These are phyloP conservation scores for Corythornis madagascariensis DNA, from an alignment of 2,113 vertebrate genomes.

Conservation along the genomic window DNA sequence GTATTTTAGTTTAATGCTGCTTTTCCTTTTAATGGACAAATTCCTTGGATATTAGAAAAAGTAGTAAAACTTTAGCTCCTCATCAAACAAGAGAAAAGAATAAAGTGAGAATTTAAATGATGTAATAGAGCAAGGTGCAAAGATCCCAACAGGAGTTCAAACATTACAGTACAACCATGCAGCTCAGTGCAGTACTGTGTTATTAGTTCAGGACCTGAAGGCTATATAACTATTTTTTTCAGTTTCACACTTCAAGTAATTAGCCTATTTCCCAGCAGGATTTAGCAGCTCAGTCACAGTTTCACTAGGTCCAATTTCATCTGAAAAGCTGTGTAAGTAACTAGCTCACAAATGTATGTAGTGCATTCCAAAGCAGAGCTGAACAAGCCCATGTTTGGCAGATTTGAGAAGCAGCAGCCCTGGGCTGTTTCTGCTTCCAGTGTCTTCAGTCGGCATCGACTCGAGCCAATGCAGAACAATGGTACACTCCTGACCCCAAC, in stretches of 20 bases:
- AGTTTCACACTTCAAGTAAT: not conserved
- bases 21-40: not conserved
- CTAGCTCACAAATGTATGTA: not conserved
- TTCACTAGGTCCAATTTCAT: not conserved
- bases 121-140: not conserved
- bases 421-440: not conserved
- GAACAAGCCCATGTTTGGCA: not conserved
- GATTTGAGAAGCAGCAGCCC: not conserved
- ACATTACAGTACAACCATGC: not conserved
- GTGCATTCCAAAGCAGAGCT: not conserved
- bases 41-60: not conserved
- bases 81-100: not conserved
- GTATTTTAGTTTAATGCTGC: not conserved
- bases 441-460: not conserved
- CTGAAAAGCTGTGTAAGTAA: not conserved
- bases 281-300: not conserved
- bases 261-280: not conserved
- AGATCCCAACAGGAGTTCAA: not conserved
- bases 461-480: not conserved
- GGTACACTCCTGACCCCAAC: not conserved
- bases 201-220: not conserved
- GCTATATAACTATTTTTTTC: not conserved
- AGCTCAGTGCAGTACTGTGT: not conserved
- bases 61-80: not conserved
- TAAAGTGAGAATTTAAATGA: not conserved